Conservation (phyloP, 2,113 vertebrate species). For the Oncorhynchus clarkii region DNA sequence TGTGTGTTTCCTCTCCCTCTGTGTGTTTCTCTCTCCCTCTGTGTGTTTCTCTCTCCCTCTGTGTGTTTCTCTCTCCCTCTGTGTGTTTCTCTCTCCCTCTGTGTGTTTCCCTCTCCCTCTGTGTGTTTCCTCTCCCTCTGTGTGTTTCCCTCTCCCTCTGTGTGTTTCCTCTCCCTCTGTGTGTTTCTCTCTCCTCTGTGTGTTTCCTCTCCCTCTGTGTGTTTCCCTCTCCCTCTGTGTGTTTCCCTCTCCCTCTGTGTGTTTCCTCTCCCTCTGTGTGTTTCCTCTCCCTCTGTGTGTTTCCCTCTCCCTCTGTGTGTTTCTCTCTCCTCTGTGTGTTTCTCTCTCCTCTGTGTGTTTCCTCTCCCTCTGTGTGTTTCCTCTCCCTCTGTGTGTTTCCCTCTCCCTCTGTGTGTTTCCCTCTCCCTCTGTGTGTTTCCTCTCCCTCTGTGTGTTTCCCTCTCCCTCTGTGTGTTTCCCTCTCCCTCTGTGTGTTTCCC, state of each 20-base stretch:
- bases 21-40: background rate
- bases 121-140: background rate
- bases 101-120: background rate
- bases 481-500: no score
- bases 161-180: background rate
- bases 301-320: background rate
- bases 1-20: no score
- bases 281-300: background rate
- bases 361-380: background rate
- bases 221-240: background rate
- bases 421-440: background rate
- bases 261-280: no score
- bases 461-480: background rate
- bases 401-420: background rate
- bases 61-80: background rate
- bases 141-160: background rate
- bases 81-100: background rate
- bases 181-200: background rate
- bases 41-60: background rate
- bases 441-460: background rate
- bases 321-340: background rate
- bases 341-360: background rate
- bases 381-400: background rate
- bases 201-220: no score
- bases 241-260: constrained; percentile 7